A percentile compares a stretch with the other conserved stretches of the same genome.
Conservation (phyloP, 2,113 vertebrate genomes). For the Glaucomys volans region DNA sequence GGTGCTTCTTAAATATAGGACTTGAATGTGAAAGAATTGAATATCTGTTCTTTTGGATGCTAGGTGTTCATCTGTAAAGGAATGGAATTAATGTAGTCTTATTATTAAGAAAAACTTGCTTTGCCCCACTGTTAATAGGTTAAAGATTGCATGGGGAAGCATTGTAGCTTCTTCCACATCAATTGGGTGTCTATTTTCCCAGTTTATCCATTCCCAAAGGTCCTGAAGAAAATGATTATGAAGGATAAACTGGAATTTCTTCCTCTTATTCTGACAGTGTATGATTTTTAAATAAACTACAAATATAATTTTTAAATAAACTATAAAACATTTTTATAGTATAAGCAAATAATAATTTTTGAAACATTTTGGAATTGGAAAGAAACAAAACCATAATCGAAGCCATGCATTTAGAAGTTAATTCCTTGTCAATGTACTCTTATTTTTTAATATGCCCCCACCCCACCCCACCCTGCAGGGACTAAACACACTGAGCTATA, state of each 20-base stretch:
- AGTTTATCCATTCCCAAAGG: background rate
- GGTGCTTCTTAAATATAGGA: background rate
- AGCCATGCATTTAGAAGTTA: background rate
- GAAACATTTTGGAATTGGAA: constrained; percentile 31
- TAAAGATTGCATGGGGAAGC: background rate
- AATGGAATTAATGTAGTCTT: constrained; percentile 29
- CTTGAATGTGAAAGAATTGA: background rate
- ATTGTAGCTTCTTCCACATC: background rate
- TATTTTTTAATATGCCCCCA: constrained; percentile 6
- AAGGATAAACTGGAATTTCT: background rate
- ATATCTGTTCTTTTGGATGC: constrained; percentile 5
- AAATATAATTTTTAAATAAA: constrained; percentile 43
- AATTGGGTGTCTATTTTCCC: background rate
- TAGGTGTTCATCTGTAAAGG: constrained; percentile 17
- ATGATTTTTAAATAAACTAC: constrained; percentile 44
- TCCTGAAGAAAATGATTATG: background rate
- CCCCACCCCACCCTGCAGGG: too few relatives aligned
- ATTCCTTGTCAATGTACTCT: constrained; percentile 12
- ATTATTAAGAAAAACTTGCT: constrained; percentile 14
- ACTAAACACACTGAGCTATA: background rate
- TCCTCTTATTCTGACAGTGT: background rate
- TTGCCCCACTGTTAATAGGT: background rate
- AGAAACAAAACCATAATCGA: background rate
- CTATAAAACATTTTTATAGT: background rate
- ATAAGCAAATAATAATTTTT: background rate